Evolutionary conservation across 2,888 invertebrate genomes (phyloP).

Genomic region (Cantharis rufa): DNA sequence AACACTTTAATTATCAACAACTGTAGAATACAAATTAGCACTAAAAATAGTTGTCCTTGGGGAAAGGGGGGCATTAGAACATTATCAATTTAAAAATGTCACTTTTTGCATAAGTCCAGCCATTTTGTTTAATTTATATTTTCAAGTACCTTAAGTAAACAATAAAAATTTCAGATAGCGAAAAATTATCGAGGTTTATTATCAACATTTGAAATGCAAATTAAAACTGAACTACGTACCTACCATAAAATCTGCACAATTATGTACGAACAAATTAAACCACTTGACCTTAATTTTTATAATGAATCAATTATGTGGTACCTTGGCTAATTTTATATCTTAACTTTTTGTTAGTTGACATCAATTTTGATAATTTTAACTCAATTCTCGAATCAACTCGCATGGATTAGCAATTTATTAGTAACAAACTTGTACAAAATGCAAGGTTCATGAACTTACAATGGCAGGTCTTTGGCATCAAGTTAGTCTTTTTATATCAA

Average conservation of each 20-base stretch:
- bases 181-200: not conserved
- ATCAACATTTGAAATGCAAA: not conserved
- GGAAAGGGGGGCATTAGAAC: not conserved
- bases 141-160: not conserved
- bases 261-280: not conserved
- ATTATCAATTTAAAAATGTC: not conserved
- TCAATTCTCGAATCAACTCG: not conserved
- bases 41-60: not conserved
- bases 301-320: not conserved
- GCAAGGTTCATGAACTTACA: slow-evolving; percentile 20
- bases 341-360: not conserved
- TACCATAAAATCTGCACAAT: not conserved
- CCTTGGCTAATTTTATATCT: not conserved
- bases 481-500: not conserved
- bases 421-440: slow-evolving; percentile 9
- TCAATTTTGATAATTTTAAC: not conserved
- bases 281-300: slow-evolving; percentile 1
- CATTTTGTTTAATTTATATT: not conserved
- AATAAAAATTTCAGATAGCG: not conserved
- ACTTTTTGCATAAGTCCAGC: not conserved
- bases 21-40: not conserved
- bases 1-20: not conserved
- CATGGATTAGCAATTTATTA: not conserved
- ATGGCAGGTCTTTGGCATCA: slow-evolving; percentile 21
- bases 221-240: not conserved